These are phyloP conservation scores for Enhydra lutris DNA, from an alignment of 2,113 vertebrate genomes.

Conservation along the genomic window DNA sequence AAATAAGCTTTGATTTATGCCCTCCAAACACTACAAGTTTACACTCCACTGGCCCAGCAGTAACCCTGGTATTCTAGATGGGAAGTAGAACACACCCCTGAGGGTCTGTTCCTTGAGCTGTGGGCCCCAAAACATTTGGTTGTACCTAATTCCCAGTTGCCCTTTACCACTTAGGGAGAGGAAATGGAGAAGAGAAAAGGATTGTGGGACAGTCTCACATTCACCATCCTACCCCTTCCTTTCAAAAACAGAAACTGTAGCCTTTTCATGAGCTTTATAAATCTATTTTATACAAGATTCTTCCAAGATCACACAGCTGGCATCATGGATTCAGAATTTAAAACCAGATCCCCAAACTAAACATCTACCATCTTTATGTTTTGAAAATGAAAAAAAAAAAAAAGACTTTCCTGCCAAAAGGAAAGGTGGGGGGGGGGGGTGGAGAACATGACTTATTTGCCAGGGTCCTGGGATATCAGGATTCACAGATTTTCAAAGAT, in stretches of 20 bases:
- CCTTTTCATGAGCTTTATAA: neutral
- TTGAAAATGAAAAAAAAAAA: neutral
- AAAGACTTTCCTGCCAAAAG: neutral
- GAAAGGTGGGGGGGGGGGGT: neutral
- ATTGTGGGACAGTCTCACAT: neutral
- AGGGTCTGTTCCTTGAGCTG: neutral
- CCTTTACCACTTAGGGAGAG: neutral
- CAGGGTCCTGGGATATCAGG: neutral
- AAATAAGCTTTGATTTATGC: conserved; percentile 46
- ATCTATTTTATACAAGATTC: neutral
- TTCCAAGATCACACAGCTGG: neutral
- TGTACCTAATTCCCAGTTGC: neutral
- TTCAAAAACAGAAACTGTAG: neutral
- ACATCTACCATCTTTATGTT: neutral
- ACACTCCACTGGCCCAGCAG: neutral
- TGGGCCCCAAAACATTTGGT: neutral
- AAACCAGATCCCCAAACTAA: neutral
- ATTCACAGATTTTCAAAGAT: conserved; percentile 33
- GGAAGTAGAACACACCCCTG: neutral
- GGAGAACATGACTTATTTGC: neutral
- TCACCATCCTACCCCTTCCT: neutral
- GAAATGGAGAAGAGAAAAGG: neutral
- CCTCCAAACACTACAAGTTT: neutral
- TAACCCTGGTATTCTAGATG: neutral
- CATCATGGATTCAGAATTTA: conserved; percentile 14